Conservation (phyloP, 2,113 vertebrate species). For the Turnix velox region DNA sequence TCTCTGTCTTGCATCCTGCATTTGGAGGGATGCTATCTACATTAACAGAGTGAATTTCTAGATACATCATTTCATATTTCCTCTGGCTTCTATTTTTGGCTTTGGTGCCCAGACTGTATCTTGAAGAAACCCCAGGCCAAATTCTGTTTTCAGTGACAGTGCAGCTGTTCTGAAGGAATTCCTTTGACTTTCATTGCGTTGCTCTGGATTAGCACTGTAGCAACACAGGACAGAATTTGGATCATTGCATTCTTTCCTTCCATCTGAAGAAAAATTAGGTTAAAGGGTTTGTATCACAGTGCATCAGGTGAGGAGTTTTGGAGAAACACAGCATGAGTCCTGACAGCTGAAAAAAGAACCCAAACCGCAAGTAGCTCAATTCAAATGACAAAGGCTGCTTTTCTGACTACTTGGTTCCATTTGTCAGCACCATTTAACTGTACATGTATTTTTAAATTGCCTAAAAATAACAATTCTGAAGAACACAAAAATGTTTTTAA, state of each 20-base stretch:
- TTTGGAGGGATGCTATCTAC: background rate
- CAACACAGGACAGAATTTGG: background rate
- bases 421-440: conserved; percentile 14
- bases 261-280: background rate
- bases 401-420: conserved; percentile 33
- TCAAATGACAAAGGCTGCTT: background rate
- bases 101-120: background rate
- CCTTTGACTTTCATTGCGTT: background rate
- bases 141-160: background rate
- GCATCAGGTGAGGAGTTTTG: background rate
- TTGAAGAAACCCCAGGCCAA: background rate
- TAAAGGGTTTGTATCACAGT: background rate
- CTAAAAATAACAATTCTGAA: conserved; percentile 16
- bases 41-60: background rate
- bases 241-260: background rate
- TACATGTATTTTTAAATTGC: conserved; percentile 3
- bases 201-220: background rate
- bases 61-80: background rate
- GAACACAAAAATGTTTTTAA: conserved; percentile 14
- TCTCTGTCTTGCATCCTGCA: background rate
- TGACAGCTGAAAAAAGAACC: background rate
- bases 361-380: background rate
- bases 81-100: background rate
- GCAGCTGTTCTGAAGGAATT: conserved; percentile 17
- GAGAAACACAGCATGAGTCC: background rate